Base-by-base conservation (phyloP, 2,888 invertebrate species). In the Sarcophaga caerulescens region DNA sequence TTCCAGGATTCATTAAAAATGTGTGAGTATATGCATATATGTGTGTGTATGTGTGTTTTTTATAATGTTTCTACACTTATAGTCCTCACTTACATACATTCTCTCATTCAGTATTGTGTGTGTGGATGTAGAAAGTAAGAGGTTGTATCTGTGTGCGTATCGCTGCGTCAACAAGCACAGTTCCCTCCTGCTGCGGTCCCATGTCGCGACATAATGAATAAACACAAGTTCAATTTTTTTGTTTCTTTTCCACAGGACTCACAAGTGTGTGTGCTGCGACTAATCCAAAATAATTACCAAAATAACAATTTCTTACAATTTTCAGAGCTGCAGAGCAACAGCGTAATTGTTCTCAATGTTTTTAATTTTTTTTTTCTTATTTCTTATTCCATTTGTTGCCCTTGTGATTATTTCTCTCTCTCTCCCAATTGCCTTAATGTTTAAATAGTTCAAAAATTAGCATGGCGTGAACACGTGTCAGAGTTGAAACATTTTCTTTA, bases 261-360 rank as follows among this genome's bases (percentile, higher is more conserved):
- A 17, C 52, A 52, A 52, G 17, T 14, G 52, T 14, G 52, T 14
- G 52, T 52, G 19, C 23, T 83, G 80, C 85, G 88, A 85, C 86
- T 88, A 88, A 86, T 88, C 85, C 87, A 74, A 88, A 87, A 88
- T 88, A 88, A 89, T 88, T 89, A 88, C 88, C 88, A 88, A 88
- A 87, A 88, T 88, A 88, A 88, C 78, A 85, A 87, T 87, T 88
- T 88, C 84, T 84, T 73, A 75, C 85, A 88, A 84, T 85, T 85
- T 78, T 66, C 80, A 35, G 35, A 35, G 8, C 21, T 52, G 76
- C 68, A 80, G 17, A 52, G 75, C 79, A 78, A 68, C 81, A 71
- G 65, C 81, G 81, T 70, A 78, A 81, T 81, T 85, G 74, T 81
- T 81, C 23, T 74, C 65, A 78, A 74, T 14, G 52, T 52, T 52